Percentiles rank a stretch among this genome's conserved stretches.
These are phyloP conservation scores for Chymomyza procnemis DNA, from an alignment of 2,888 invertebrate genomes.

Conservation along the genomic window DNA sequence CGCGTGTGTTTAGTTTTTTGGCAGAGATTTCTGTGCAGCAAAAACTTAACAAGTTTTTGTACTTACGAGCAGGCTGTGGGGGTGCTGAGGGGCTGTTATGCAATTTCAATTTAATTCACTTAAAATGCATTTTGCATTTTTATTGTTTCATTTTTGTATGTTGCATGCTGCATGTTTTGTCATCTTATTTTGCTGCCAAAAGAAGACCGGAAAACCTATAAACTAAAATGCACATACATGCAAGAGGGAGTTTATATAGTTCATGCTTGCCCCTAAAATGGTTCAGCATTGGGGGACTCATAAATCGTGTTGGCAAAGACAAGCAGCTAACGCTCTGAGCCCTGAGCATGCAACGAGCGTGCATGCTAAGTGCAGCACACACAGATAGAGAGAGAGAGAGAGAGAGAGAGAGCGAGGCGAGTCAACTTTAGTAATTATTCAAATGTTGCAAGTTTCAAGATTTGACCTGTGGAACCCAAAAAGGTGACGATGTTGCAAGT, in stretches of 20 bases:
- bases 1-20: no score
- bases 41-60: neutral
- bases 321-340: neutral
- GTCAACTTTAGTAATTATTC: slow-evolving; percentile 68
- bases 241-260: neutral
- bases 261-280: neutral
- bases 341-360: neutral
- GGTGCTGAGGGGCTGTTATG: neutral
- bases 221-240: neutral
- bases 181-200: neutral
- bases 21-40: slow-evolving; percentile 21
- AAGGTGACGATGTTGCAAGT: slow-evolving; percentile 44
- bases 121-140: slow-evolving; percentile 44
- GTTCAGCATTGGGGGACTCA: slow-evolving; percentile 40
- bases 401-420: no score
- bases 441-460: slow-evolving; percentile 42
- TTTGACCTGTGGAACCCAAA: neutral
- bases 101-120: slow-evolving; percentile 56
- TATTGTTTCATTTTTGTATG: neutral
- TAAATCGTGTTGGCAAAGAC: slow-evolving; percentile 47
- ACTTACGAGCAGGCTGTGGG: no score
- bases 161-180: slow-evolving; percentile 25
- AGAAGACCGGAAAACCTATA: neutral
- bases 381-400: neutral
- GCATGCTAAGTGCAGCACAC: neutral